phyloP scores from a whole-genome alignment of 2,113 vertebrate species.

The Heterochromis multidens region DNA sequence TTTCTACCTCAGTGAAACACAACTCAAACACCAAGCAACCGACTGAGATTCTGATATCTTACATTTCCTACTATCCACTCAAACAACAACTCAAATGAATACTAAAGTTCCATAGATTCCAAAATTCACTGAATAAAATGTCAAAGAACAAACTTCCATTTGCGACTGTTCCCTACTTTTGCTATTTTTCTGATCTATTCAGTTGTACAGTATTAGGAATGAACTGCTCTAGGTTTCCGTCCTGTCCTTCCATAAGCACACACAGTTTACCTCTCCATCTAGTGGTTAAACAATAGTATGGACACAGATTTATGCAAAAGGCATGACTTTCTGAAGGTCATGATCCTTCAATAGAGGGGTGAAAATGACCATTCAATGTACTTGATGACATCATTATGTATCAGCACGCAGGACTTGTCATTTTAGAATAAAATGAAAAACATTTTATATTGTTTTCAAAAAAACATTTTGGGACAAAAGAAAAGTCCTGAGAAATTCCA shows the following conservation, averaged over 20 bases:
- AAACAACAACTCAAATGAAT: neutral
- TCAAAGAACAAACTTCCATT: neutral
- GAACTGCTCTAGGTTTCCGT: neutral
- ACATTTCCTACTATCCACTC: neutral
- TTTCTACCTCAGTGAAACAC: neutral
- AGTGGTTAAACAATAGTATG: neutral
- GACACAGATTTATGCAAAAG: neutral
- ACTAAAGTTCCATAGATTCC: neutral
- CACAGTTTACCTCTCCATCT: neutral
- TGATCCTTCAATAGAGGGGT: neutral
- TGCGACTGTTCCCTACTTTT: neutral
- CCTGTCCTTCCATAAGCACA: neutral
- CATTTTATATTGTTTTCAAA: neutral
- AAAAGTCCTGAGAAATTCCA: neutral
- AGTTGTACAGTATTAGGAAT: neutral
- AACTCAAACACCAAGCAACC: neutral
- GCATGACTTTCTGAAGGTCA: rapidly evolving
- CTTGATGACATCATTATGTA: neutral
- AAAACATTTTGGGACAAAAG: neutral
- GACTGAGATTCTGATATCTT: neutral
- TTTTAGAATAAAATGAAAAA: neutral
- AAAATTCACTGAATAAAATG: neutral
- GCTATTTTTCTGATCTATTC: neutral
- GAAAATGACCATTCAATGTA: neutral
- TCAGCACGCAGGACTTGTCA: too few species aligned